Percentiles rank a stretch among this genome's conserved stretches.
phyloP scores from a whole-genome alignment of 2,888 invertebrate species.

The Caenorhabditis angaria region DNA sequence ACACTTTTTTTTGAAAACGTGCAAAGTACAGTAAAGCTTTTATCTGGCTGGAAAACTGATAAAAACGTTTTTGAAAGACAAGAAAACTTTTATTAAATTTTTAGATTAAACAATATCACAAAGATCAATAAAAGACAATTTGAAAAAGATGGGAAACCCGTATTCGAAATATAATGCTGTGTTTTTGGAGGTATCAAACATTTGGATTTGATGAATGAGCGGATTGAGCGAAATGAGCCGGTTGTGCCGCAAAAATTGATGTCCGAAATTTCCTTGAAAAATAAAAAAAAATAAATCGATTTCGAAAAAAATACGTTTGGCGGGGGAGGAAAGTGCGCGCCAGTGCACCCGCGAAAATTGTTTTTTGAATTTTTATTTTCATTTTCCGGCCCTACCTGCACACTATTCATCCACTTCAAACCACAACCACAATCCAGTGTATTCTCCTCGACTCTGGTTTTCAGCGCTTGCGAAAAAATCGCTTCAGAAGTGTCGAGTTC shows the following conservation, averaged over 20 bases:
- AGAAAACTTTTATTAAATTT: too few relatives aligned
- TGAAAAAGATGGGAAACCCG: too few relatives aligned
- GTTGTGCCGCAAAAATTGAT: constrained; percentile 50
- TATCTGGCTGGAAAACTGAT: too few relatives aligned
- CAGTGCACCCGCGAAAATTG: too few relatives aligned
- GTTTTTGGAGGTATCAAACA: too few relatives aligned
- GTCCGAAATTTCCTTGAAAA: constrained; percentile 42
- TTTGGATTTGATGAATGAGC: constrained; percentile 40
- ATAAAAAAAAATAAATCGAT: not conserved
- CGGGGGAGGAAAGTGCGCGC: too few relatives aligned
- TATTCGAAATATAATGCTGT: too few relatives aligned
- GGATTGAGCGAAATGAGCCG: constrained; percentile 48
- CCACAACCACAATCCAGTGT: constrained; percentile 47
- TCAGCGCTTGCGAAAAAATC: constrained; percentile 42
- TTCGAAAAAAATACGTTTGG: not conserved
- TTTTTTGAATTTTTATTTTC: not conserved
- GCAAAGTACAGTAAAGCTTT: too few relatives aligned
- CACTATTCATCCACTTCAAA: constrained; percentile 53
- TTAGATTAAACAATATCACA: too few relatives aligned
- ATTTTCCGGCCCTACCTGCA: constrained; percentile 9
- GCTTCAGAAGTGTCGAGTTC: constrained; percentile 47
- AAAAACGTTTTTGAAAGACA: too few relatives aligned
- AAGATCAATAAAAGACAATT: too few relatives aligned
- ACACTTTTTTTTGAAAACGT: too few relatives aligned
- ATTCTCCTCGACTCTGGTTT: constrained; percentile 52